A percentile compares a stretch with the other conserved stretches of the same genome.
Evolutionary conservation across 2,797 vertebrate species (phyloP).

Genomic region (Fratercula arctica): DNA sequence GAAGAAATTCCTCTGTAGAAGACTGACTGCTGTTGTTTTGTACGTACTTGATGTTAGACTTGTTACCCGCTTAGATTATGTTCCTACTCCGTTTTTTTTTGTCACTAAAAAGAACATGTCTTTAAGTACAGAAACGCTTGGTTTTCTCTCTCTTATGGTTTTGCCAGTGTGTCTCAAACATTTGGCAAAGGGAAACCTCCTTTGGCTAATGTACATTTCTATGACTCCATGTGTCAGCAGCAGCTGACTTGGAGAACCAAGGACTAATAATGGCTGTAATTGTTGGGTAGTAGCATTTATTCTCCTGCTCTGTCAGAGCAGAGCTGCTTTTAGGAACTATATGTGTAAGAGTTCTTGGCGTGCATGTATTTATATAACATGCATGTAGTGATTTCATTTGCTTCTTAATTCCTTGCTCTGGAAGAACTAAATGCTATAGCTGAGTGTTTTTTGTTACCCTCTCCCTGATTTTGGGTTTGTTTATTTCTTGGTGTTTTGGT

Average conservation of each 20-base stretch:
- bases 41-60: background rate
- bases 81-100: background rate
- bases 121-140: background rate
- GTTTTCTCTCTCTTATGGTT: background rate
- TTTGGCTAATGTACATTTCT: background rate
- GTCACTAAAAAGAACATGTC: background rate
- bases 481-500: background rate
- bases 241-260: background rate
- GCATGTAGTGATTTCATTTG: background rate
- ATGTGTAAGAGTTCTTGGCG: background rate
- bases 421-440: background rate
- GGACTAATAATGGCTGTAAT: background rate
- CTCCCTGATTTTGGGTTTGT: background rate
- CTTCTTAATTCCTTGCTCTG: background rate
- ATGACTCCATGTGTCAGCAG: background rate
- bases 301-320: background rate
- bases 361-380: background rate
- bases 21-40: background rate
- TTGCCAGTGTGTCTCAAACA: background rate
- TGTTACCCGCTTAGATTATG: background rate
- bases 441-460: background rate
- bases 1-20: background rate
- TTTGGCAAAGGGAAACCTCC: background rate
- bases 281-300: background rate
- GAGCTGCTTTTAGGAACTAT: background rate